Percentiles rank a stretch among this genome's conserved stretches.
Evolutionary conservation across 2,113 vertebrate species (phyloP).

Genomic region (Dromaius novaehollandiae): DNA sequence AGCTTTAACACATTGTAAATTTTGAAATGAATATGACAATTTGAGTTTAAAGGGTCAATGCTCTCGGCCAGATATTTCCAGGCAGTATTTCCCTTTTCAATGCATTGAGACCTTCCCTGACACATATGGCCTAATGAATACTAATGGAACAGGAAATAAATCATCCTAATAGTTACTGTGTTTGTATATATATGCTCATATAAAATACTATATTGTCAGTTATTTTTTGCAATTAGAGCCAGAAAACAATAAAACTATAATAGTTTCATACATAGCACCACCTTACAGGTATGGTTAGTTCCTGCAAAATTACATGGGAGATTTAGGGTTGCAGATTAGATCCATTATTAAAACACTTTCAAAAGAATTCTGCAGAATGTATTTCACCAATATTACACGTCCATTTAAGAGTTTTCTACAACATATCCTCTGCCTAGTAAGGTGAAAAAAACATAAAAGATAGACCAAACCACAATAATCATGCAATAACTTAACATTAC

Average conservation of each 20-base stretch:
- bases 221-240: background rate
- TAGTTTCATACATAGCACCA: background rate
- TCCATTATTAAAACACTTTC: background rate
- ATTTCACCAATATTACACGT: background rate
- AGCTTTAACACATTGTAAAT: constrained; percentile 15
- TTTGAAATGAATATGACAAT: background rate
- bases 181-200: background rate
- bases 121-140: background rate
- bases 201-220: background rate
- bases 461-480: background rate
- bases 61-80: background rate
- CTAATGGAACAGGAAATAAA: background rate
- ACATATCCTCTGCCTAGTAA: background rate
- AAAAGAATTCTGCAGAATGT: background rate
- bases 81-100: background rate
- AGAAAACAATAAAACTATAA: background rate
- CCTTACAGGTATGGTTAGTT: background rate
- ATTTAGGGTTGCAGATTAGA: background rate
- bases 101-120: background rate
- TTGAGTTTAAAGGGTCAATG: background rate
- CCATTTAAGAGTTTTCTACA: background rate
- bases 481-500: background rate
- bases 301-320: background rate
- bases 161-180: background rate
- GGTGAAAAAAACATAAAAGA: background rate